Evolutionary conservation across 2,888 invertebrate genomes (phyloP), one percentile per base, ranked within the genome.

Genomic region (Clanis bilineata): DNA sequence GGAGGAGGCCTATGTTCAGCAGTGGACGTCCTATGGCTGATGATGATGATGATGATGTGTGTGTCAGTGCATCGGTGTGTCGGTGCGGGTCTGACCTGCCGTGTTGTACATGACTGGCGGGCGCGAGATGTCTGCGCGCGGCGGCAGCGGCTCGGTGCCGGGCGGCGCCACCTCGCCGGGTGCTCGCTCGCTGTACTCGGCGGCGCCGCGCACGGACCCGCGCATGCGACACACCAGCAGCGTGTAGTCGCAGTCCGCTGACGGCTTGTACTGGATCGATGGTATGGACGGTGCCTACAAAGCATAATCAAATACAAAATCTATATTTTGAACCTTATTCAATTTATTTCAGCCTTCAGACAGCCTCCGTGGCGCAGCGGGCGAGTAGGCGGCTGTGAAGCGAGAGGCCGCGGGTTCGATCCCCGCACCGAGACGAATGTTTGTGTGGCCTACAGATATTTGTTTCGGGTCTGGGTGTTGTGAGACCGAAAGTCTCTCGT

Each of bases 221-320:
- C 96, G 95, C 74, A 98, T 97, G 84, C 96, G 96, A 73, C 95
- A 96, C 47, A 98, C 96, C 67, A 98, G 91, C 93, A 97, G 95
- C 7, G 96, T 96, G 85, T 98, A 98, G 62, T 97, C 95, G 85
- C 97, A 97, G 92, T 97, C 96, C 0, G 96, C 95, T 2, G 96
- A 96, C 10, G 97, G 97, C 77, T 96, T 96, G 89, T 96, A 97
- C 70, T 94, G 94, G 68, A 96, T 95, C 86, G 93, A 82, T 82
- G 95, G 85, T 82, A 94, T 93, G 74, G 90, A 85, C 43, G 93
- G 93, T 0, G 93, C 93, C 93, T 93, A 82, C n/a, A 64, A 57
- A n/a, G 66, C 41, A 45, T 43, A 18, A 10, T 2, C 54, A 28
- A 62, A 36, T 6, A 41, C 18, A 18, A 6, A 7, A 1, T 1